These are phyloP conservation scores for Schizopygopsis pylzovi DNA, from an alignment of 2,797 vertebrate genomes.

Conservation along the genomic window DNA sequence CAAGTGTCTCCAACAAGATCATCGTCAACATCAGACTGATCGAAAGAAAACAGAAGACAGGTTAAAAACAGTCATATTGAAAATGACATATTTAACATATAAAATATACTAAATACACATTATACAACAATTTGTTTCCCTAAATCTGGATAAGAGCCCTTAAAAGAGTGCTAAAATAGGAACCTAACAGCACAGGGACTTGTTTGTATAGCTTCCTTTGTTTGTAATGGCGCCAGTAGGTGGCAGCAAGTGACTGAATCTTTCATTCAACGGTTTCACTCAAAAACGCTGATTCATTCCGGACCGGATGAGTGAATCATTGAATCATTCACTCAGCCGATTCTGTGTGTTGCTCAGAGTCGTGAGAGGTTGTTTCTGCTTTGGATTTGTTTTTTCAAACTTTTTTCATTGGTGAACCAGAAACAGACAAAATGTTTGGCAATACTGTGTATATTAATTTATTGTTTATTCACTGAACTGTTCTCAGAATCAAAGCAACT, in stretches of 20 bases:
- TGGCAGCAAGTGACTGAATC: neutral
- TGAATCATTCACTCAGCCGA: neutral
- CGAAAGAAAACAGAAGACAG: slow-evolving; percentile 54
- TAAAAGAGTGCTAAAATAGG: neutral
- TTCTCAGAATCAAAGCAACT: neutral
- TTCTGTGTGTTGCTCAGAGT: neutral
- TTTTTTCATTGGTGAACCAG: neutral
- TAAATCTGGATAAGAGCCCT: neutral
- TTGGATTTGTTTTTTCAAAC: neutral
- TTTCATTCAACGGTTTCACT: neutral
- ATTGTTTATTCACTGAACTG: neutral
- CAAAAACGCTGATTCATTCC: neutral
- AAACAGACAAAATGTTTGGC: neutral
- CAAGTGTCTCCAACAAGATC: slow-evolving; percentile 97
- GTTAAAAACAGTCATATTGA: neutral
- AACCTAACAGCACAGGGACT: too few species aligned
- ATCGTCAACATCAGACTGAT: slow-evolving; percentile 91
- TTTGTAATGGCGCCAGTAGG: neutral
- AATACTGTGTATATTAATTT: neutral
- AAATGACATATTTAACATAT: neutral
- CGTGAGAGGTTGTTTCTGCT: neutral
- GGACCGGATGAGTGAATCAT: neutral
- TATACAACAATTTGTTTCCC: neutral
- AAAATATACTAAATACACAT: neutral
- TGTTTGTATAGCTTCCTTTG: neutral